A percentile compares a stretch with the other conserved stretches of the same genome.
Evolutionary conservation across 2,888 invertebrate species (phyloP).

Genomic region (Eupithecia subfuscata): DNA sequence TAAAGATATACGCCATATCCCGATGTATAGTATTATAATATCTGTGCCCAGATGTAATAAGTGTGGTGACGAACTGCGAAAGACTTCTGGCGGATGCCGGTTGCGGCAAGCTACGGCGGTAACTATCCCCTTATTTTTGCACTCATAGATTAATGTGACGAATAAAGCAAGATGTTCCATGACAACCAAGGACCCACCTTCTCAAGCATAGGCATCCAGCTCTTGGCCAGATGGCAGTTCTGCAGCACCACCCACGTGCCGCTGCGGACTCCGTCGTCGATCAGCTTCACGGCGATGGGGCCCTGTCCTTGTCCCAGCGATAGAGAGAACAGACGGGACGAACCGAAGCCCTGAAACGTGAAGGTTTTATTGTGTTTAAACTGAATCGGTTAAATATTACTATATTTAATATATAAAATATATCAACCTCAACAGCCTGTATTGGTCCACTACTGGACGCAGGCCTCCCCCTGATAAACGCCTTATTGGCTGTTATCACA

Average conservation of each 20-base stretch:
- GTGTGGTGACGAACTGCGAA: neutral
- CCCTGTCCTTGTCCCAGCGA: slow-evolving; percentile 98
- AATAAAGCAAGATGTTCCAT: neutral
- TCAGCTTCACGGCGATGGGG: slow-evolving; percentile 92
- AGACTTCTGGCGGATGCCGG: neutral
- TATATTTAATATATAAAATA: too few relatives aligned
- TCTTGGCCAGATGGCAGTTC: slow-evolving; percentile 97
- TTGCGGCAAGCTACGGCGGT: too few relatives aligned
- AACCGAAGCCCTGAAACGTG: slow-evolving; percentile 86
- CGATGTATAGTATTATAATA: too few relatives aligned
- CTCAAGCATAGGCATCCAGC: slow-evolving; percentile 97
- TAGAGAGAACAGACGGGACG: slow-evolving; percentile 89
- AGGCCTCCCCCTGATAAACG: too few relatives aligned
- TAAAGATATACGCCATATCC: too few relatives aligned
- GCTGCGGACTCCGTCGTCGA: slow-evolving; percentile 91
- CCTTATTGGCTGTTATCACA: too few relatives aligned
- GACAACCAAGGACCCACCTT: slow-evolving; percentile 82
- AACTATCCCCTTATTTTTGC: too few relatives aligned
- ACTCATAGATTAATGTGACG: neutral
- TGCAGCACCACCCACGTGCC: slow-evolving; percentile 98
- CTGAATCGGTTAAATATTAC: too few relatives aligned
- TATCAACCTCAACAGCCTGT: too few relatives aligned
- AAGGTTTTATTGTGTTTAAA: too few relatives aligned
- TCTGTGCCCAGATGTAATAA: neutral
- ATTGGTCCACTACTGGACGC: too few relatives aligned